Evolutionary conservation across 2,113 vertebrate genomes (phyloP).

Genomic region (Antigone vipio): DNA sequence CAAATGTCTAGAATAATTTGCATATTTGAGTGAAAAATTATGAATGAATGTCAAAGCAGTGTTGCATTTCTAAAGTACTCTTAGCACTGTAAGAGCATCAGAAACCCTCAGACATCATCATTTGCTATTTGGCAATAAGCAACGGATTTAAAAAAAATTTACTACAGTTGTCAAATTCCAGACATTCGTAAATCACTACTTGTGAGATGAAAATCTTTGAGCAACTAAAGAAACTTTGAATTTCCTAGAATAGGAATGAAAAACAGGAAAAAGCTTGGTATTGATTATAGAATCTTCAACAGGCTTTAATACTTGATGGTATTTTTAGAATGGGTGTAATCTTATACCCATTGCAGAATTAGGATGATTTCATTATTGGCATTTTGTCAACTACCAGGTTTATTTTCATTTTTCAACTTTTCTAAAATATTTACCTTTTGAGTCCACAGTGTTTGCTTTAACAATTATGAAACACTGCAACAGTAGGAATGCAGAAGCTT

Average conservation of each 20-base stretch:
- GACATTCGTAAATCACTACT: background rate
- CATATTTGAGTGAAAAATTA: background rate
- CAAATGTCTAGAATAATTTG: background rate
- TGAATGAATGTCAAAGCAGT: background rate
- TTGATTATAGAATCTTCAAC: background rate
- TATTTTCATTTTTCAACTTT: background rate
- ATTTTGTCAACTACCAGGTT: background rate
- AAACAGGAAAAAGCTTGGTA: background rate
- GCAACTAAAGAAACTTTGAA: background rate
- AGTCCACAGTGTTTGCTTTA: background rate
- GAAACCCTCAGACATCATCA: background rate
- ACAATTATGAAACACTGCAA: background rate
- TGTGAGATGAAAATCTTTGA: background rate
- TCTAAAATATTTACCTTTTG: background rate
- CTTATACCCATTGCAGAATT: background rate
- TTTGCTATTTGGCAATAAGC: background rate
- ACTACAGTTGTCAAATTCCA: background rate
- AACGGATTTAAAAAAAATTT: background rate
- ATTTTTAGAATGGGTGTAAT: background rate
- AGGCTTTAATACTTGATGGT: background rate
- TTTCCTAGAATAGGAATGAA: background rate
- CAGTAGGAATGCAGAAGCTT: background rate
- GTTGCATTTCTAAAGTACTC: background rate
- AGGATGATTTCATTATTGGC: background rate
- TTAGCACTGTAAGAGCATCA: background rate